Conservation (phyloP, 64 coral and sea anemone species). For the Pachyseris speciosa region DNA sequence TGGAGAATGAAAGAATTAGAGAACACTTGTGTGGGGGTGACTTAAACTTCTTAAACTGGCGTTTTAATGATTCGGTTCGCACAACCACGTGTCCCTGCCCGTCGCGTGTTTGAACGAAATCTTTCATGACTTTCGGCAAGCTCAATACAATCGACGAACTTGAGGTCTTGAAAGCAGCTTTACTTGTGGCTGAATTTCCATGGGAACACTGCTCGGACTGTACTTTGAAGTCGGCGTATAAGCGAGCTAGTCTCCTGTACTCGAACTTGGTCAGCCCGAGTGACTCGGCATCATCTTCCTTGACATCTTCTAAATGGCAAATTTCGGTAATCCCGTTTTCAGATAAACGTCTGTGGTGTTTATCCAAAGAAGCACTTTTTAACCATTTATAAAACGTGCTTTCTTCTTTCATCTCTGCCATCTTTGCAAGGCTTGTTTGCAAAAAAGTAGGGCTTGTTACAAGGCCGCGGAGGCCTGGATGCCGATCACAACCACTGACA, state of each 20-base stretch:
- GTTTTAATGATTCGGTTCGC: neutral
- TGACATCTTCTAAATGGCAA: slow-evolving; percentile 42
- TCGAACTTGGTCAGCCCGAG: slow-evolving; percentile 23
- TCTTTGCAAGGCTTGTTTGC: neutral
- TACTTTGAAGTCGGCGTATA: slow-evolving; percentile 4
- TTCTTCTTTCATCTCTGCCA: slow-evolving; percentile 1
- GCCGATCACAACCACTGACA: neutral
- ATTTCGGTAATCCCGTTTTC: slow-evolving; percentile 11
- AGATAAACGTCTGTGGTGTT: slow-evolving; percentile 11
- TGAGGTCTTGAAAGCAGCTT: slow-evolving; percentile 12
- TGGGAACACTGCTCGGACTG: neutral
- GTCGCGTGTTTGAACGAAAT: slow-evolving; percentile 11
- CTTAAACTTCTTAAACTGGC: slow-evolving; percentile 4
- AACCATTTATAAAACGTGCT: slow-evolving; percentile 6
- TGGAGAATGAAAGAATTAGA: slow-evolving; percentile 14
- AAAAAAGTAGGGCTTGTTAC: neutral
- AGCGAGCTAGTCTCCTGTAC: neutral
- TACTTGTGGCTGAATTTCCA: neutral
- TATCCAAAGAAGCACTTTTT: slow-evolving; percentile 19
- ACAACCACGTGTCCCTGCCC: slow-evolving; percentile 10
- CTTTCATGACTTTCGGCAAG: slow-evolving; percentile 1
- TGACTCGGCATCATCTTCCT: slow-evolving; percentile 4
- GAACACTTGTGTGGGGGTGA: neutral
- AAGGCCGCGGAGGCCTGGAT: neutral
- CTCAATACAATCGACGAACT: neutral